Conservation (phyloP, 1,140 invertebrate genomes). For the Hestina assimilis region DNA sequence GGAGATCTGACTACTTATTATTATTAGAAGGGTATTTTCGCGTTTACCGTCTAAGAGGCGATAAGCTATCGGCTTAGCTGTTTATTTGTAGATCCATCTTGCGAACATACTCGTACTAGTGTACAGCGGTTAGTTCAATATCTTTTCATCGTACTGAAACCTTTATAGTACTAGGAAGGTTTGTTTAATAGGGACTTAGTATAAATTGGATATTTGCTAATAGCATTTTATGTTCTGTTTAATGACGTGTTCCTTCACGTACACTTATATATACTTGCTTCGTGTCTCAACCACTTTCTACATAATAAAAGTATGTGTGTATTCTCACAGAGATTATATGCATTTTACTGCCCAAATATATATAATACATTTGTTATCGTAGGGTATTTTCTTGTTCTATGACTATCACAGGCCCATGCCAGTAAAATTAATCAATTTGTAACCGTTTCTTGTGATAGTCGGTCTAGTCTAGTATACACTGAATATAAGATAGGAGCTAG, state of each 20-base stretch:
- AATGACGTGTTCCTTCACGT: neutral
- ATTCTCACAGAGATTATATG: no score
- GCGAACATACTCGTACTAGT: neutral
- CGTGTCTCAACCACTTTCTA: no score
- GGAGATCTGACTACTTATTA: neutral
- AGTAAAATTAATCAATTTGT: no score
- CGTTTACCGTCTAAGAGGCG: constrained; percentile 10
- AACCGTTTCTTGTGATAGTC: no score
- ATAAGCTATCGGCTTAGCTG: constrained; percentile 8
- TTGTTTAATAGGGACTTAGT: neutral
- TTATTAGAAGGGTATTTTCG: constrained; percentile 3
- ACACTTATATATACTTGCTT: no score
- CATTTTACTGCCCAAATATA: no score
- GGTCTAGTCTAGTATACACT: no score
- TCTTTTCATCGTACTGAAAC: neutral
- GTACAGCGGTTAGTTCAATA: neutral
- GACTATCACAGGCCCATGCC: no score
- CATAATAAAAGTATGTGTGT: no score
- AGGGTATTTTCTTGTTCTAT: no score
- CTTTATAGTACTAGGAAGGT: neutral
- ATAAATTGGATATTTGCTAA: constrained; percentile 1
- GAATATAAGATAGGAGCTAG: no score
- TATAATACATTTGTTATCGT: no score
- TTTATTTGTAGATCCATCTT: constrained; percentile 13
- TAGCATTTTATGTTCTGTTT: neutral